Conservation (phyloP, 2,797 vertebrate species). For the Microctenopoma steveboyesi region DNA sequence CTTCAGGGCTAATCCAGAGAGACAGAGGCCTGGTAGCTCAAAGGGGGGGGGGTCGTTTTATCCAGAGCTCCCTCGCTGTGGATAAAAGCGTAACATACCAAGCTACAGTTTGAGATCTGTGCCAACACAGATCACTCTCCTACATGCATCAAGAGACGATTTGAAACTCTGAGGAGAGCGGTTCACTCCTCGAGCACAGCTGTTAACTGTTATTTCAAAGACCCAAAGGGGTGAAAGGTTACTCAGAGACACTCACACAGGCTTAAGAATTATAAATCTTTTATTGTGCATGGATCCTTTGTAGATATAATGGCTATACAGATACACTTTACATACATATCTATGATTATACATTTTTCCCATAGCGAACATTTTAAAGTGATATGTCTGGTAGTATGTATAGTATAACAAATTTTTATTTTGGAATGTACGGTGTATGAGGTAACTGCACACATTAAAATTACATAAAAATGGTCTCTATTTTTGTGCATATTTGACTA, state of each 20-base stretch:
- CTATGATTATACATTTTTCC: slow-evolving; percentile 92
- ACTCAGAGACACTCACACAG: slow-evolving; percentile 15
- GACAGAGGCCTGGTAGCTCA: too few species aligned
- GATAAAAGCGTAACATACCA: too few species aligned
- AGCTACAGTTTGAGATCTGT: too few species aligned
- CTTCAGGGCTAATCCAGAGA: too few species aligned
- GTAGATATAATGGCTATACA: slow-evolving; percentile 96
- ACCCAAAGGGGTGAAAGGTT: too few species aligned
- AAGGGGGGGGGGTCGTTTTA: too few species aligned
- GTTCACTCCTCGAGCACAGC: too few species aligned
- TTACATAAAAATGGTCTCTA: slow-evolving; percentile 95
- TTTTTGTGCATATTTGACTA: slow-evolving; percentile 87
- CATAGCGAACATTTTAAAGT: slow-evolving; percentile 95
- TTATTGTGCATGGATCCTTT: slow-evolving; percentile 97
- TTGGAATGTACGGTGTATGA: slow-evolving; percentile 99
- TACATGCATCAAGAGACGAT: too few species aligned
- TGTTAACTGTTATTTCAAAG: too few species aligned
- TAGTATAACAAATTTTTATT: slow-evolving; percentile 91
- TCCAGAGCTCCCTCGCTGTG: too few species aligned
- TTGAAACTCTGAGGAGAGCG: too few species aligned
- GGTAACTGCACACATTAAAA: slow-evolving; percentile 97
- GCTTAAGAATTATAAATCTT: slow-evolving; percentile 96
- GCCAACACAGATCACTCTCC: too few species aligned
- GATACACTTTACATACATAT: slow-evolving; percentile 91
- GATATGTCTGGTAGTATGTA: slow-evolving; percentile 98